A percentile compares a stretch with the other conserved stretches of the same genome.
Conservation (phyloP, 2,113 vertebrate species). For the Eulemur rufifrons region DNA sequence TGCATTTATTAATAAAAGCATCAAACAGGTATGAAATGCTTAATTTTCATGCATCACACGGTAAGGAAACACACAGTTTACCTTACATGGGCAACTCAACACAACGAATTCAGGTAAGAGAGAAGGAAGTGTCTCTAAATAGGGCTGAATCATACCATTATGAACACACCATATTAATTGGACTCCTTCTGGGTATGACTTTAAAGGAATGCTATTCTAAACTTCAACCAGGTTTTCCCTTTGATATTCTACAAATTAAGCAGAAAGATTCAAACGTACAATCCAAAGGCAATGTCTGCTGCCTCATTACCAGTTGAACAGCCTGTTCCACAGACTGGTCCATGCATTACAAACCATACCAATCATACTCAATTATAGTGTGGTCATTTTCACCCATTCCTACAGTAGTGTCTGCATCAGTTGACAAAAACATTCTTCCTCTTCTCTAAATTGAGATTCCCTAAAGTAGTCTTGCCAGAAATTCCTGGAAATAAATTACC, state of each 20-base stretch:
- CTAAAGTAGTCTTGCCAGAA: slow-evolving; percentile 11
- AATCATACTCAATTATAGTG: not conserved
- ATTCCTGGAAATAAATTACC: not conserved
- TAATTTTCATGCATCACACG: not conserved
- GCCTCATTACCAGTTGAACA: not conserved
- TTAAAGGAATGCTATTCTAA: not conserved
- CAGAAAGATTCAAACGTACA: not conserved
- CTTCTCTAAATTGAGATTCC: not conserved
- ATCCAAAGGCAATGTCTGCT: not conserved
- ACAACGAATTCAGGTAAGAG: not conserved
- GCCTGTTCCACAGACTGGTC: not conserved
- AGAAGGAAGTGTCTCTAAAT: not conserved
- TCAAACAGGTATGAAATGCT: not conserved
- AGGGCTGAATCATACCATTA: not conserved
- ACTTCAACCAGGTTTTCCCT: not conserved
- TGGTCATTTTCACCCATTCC: not conserved
- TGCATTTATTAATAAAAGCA: not conserved
- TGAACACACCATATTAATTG: not conserved
- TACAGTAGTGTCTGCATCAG: not conserved
- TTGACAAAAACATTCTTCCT: not conserved
- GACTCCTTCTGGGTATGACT: not conserved
- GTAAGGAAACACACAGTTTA: not conserved
- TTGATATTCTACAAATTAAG: not conserved
- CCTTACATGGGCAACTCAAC: not conserved
- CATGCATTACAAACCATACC: not conserved